These are phyloP conservation scores for Laticauda colubrina DNA, from an alignment of 2,113 vertebrate genomes.

Conservation along the genomic window DNA sequence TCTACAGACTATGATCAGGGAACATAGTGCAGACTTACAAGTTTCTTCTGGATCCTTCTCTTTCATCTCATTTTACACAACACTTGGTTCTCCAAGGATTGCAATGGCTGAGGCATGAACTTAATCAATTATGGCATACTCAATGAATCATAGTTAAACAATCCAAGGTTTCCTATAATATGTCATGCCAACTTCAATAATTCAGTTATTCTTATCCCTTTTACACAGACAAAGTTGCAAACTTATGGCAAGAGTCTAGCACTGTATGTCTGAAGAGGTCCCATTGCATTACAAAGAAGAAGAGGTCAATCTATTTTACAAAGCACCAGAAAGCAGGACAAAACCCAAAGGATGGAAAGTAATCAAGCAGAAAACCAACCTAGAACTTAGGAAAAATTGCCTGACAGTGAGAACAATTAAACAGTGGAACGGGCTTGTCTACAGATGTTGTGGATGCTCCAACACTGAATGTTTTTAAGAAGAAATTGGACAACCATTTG, in stretches of 20 bases:
- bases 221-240: neutral
- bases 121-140: neutral
- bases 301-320: neutral
- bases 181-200: neutral
- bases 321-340: neutral
- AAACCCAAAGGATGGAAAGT: neutral
- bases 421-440: neutral
- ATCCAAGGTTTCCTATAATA: neutral
- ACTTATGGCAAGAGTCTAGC: neutral
- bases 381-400: neutral
- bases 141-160: neutral
- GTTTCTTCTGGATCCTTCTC: neutral
- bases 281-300: neutral
- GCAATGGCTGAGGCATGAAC: neutral
- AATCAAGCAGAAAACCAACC: neutral
- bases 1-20: neutral
- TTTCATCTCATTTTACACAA: neutral
- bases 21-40: neutral
- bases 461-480: neutral
- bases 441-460: neutral
- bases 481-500: neutral
- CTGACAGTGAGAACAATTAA: neutral
- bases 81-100: neutral
- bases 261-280: neutral
- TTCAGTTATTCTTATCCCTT: neutral